Evolutionary conservation across 2,888 invertebrate species (phyloP).

Genomic region (Drosophila hawaiiensis): DNA sequence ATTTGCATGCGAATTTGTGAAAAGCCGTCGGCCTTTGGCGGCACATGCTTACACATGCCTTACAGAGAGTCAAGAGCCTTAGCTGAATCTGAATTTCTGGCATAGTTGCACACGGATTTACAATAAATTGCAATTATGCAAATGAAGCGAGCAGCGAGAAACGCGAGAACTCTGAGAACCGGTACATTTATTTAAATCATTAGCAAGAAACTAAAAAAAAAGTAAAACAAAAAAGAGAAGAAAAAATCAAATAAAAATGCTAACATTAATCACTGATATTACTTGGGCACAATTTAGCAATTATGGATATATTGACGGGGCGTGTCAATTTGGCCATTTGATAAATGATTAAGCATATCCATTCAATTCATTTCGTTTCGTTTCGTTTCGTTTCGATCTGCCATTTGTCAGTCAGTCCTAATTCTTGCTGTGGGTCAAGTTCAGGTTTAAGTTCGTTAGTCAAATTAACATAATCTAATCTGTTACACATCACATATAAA

Average conservation of each 20-base stretch:
- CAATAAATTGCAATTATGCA: slow-evolving; percentile 80
- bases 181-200: slow-evolving; percentile 28
- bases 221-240: slow-evolving; percentile 20
- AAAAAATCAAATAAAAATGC: slow-evolving; percentile 14
- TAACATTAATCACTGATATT: slow-evolving; percentile 68
- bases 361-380: slow-evolving; percentile 15
- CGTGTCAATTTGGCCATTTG: slow-evolving; percentile 66
- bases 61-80: slow-evolving; percentile 44
- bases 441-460: slow-evolving; percentile 10
- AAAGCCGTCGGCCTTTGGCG: slow-evolving; percentile 72
- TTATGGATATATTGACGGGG: slow-evolving; percentile 73
- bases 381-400: slow-evolving; percentile 8
- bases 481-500: background rate
- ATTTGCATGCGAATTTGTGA: slow-evolving; percentile 51
- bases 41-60: slow-evolving; percentile 47
- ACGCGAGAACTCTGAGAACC: slow-evolving; percentile 23
- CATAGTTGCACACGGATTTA: slow-evolving; percentile 75
- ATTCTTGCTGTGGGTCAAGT: slow-evolving; percentile 47
- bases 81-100: slow-evolving; percentile 58
- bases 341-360: slow-evolving; percentile 59
- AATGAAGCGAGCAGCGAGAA: slow-evolving; percentile 46
- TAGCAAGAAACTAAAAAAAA: background rate
- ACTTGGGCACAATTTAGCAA: slow-evolving; percentile 67
- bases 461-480: background rate
- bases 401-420: slow-evolving; percentile 22